Conservation (phyloP, 2,797 vertebrate genomes). For the Pelochelys cantorii region DNA sequence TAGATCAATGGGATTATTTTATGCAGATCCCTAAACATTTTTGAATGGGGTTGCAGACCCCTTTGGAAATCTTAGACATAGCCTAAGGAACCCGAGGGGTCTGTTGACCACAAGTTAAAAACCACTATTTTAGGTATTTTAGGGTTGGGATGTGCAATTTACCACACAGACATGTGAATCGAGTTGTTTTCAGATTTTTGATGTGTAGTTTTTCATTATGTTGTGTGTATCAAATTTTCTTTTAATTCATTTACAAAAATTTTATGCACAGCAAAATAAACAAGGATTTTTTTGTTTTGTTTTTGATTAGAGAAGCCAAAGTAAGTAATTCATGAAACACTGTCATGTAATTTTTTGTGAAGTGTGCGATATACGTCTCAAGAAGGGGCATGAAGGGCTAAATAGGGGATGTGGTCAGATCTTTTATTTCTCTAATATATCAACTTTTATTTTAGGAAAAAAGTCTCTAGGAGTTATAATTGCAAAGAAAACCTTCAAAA, state of each 20-base stretch:
- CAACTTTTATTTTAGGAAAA: conserved; percentile 5
- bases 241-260: too few relatives aligned
- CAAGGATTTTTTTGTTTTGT: not conserved
- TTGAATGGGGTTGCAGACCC: not conserved
- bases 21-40: not conserved
- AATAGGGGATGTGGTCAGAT: not conserved
- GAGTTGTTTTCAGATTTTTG: not conserved
- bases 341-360: too few relatives aligned
- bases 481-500: not conserved
- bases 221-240: not conserved
- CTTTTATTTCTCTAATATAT: not conserved
- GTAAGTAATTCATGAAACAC: too few relatives aligned
- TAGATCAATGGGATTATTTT: not conserved
- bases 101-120: not conserved
- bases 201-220: not conserved
- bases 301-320: not conserved
- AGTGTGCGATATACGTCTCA: not conserved
- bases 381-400: not conserved
- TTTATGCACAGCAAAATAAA: not conserved
- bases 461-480: not conserved
- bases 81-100: not conserved
- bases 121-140: not conserved
- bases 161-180: not conserved
- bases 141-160: not conserved
- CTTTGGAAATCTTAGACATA: not conserved